Percentiles rank a stretch among this genome's conserved stretches.
Conservation (phyloP, 2,888 invertebrate genomes). For the Leucozona laternaria region DNA sequence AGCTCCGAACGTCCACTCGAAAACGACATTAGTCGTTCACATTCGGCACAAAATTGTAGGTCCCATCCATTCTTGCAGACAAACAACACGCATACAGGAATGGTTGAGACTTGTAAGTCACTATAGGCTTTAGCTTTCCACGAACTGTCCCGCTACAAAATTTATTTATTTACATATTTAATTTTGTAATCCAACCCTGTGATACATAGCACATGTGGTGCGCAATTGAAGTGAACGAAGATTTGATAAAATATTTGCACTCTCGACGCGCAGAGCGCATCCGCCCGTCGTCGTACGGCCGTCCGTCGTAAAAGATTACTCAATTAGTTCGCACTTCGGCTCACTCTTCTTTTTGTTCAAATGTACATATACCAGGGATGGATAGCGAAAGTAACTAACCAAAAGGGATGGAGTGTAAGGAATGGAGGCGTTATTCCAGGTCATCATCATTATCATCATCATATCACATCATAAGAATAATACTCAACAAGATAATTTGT, state of each 20-base stretch:
- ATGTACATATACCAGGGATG: neutral
- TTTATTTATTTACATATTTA: no score
- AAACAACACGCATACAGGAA: no score
- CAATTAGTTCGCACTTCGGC: constrained; percentile 69
- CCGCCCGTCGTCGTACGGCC: constrained; percentile 19
- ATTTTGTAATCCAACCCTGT: constrained; percentile 20
- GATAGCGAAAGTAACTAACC: constrained; percentile 11
- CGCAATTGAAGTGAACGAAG: constrained; percentile 64
- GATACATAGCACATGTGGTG: constrained; percentile 1
- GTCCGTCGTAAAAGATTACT: constrained; percentile 58
- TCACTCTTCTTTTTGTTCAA: neutral
- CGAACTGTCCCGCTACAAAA: no score
- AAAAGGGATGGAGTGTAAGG: constrained; percentile 4
- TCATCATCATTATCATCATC: constrained; percentile 49
- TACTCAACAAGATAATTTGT: constrained; percentile 68
- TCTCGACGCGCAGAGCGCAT: constrained; percentile 51
- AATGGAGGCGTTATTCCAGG: constrained; percentile 45
- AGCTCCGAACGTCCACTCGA: no score
- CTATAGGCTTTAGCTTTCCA: no score
- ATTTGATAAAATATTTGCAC: constrained; percentile 71
- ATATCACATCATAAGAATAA: constrained; percentile 53
- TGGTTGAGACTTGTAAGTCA: no score
- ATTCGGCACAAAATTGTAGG: no score
- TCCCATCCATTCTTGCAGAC: no score
- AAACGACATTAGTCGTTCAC: no score